Percentiles rank a stretch among this genome's conserved stretches.
Evolutionary conservation across 1,140 invertebrate species (phyloP).

Genomic region (Batillaria attramentaria): DNA sequence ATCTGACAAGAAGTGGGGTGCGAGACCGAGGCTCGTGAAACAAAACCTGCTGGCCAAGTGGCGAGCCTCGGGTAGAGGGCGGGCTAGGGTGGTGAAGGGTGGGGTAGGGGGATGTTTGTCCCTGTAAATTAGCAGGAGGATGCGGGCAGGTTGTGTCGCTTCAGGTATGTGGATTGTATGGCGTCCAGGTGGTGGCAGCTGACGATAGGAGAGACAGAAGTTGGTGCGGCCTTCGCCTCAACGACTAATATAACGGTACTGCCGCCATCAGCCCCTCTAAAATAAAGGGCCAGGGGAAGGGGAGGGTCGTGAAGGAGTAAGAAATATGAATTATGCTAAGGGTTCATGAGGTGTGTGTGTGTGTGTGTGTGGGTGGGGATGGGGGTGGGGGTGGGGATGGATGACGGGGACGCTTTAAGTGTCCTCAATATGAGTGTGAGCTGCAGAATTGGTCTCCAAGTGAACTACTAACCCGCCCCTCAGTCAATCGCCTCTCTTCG

Average conservation of each 20-base stretch:
- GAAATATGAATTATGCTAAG: background rate
- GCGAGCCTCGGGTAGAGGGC: background rate
- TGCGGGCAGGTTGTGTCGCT: slow-evolving; percentile 32
- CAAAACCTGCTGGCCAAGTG: slow-evolving; percentile 15
- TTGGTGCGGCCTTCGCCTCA: background rate
- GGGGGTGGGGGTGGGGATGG: background rate
- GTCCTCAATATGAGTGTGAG: background rate
- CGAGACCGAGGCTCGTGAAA: background rate
- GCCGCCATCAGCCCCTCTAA: background rate
- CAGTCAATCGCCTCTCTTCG: background rate
- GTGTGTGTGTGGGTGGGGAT: background rate
- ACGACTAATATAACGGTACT: background rate
- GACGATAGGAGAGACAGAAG: slow-evolving; percentile 5
- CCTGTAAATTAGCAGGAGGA: slow-evolving; percentile 39
- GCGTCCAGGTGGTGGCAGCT: slow-evolving; percentile 38
- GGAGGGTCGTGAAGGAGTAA: background rate
- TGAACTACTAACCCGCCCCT: slow-evolving; percentile 7
- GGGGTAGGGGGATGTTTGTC: background rate
- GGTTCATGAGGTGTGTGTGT: too few species aligned
- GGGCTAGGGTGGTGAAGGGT: background rate
- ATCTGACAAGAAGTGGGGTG: slow-evolving; percentile 17
- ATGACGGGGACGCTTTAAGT: background rate
- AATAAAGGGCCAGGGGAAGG: background rate
- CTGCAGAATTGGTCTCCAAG: background rate
- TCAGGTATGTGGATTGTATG: slow-evolving; percentile 33